Evolutionary conservation across 1,140 invertebrate species (phyloP).

Genomic region (Drosophila varians): DNA sequence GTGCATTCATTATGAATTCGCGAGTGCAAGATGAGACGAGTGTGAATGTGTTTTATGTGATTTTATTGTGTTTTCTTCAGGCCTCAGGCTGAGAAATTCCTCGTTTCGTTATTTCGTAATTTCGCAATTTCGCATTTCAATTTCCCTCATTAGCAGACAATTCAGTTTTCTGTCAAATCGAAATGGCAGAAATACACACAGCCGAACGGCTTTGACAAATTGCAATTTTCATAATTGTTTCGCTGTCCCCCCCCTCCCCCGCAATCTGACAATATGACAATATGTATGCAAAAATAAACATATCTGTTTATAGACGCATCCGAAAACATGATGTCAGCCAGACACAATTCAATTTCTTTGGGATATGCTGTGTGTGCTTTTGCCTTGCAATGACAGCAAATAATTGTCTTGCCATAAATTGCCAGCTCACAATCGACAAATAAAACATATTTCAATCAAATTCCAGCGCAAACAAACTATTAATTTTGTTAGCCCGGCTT

Average conservation of each 20-base stretch:
- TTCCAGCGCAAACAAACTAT: conserved; percentile 59
- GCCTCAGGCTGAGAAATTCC: conserved; percentile 1
- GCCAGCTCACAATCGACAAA: conserved; percentile 39
- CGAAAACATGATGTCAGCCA: conserved; percentile 53
- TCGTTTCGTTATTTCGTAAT: conserved; percentile 45
- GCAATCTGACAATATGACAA: not conserved
- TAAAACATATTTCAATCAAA: conserved; percentile 61
- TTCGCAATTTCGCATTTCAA: no score
- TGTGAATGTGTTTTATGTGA: conserved; percentile 67
- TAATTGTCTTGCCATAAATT: conserved; percentile 61
- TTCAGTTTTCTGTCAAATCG: conserved; percentile 37
- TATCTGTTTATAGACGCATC: conserved; percentile 21
- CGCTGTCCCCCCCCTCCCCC: no score
- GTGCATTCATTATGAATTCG: conserved; percentile 50
- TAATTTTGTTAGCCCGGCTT: conserved; percentile 34
- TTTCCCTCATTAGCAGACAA: conserved; percentile 56
- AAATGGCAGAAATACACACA: conserved; percentile 2
- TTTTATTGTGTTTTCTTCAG: conserved; percentile 57
- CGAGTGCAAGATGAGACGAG: conserved; percentile 33
- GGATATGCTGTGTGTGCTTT: conserved; percentile 6
- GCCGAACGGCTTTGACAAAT: conserved; percentile 19
- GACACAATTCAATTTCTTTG: conserved; percentile 10
- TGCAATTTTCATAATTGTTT: conserved; percentile 62
- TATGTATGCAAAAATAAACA: conserved; percentile 38
- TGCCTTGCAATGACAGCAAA: conserved; percentile 54